These are phyloP conservation scores for Aproaerema taeniolella DNA, from an alignment of 2,888 invertebrate genomes.

Conservation along the genomic window DNA sequence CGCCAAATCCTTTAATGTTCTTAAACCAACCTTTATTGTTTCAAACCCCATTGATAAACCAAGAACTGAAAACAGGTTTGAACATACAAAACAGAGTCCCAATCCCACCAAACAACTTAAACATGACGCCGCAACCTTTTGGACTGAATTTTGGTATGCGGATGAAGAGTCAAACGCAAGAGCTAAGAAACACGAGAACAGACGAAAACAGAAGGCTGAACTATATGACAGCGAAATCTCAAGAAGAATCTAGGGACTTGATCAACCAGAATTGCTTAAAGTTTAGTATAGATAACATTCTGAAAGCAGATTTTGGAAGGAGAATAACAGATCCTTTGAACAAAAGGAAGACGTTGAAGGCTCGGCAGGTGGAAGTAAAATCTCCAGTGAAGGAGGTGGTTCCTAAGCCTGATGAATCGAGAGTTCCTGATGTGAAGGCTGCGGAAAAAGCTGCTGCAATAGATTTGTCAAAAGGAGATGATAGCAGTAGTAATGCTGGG, in stretches of 20 bases:
- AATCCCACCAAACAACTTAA: conserved; percentile 45
- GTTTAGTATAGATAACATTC: conserved; percentile 91
- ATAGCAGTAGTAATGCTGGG: conserved; percentile 59
- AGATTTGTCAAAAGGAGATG: conserved; percentile 64
- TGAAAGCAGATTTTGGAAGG: conserved; percentile 90
- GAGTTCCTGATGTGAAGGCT: conserved; percentile 59
- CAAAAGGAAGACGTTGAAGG: conserved; percentile 71
- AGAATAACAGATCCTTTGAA: conserved; percentile 82
- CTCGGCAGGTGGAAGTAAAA: conserved; percentile 42
- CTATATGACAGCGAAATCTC: conserved; percentile 49
- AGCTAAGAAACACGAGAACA: conserved; percentile 37
- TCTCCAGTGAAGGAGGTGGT: conserved; percentile 48
- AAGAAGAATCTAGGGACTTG: conserved; percentile 58
- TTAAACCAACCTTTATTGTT: conserved; percentile 66
- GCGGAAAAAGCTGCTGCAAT: conserved; percentile 60
- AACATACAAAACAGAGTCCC: conserved; percentile 42
- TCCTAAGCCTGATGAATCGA: conserved; percentile 48
- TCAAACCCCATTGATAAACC: conserved; percentile 58
- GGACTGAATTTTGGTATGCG: conserved; percentile 51
- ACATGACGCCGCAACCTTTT: conserved; percentile 44
- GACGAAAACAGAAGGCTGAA: conserved; percentile 55
- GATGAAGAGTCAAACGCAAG: conserved; percentile 33
- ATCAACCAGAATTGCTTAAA: conserved; percentile 80
- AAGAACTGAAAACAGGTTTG: conserved; percentile 52
- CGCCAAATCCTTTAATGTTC: conserved; percentile 70